These are phyloP conservation scores for Falco cherrug DNA, from an alignment of 2,797 vertebrate species.

Conservation along the genomic window DNA sequence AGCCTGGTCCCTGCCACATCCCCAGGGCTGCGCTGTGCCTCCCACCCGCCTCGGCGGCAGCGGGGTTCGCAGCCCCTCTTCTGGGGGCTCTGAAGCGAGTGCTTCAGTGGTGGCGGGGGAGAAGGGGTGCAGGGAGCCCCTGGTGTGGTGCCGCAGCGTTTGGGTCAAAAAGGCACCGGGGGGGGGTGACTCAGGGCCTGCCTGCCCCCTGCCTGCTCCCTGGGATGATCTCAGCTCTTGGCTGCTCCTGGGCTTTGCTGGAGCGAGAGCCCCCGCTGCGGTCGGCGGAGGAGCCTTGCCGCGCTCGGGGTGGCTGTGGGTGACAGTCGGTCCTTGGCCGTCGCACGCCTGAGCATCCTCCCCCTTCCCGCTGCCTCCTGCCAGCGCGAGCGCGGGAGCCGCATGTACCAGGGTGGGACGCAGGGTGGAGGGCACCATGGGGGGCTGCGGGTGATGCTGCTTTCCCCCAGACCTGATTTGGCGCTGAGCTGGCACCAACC, in stretches of 20 bases:
- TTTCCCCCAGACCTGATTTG: neutral
- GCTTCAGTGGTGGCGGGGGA: neutral
- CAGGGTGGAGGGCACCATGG: neutral
- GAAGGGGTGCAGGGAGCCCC: fast-evolving
- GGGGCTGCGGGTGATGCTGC: neutral
- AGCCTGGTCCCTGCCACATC: fast-evolving
- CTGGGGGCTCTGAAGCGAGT: neutral
- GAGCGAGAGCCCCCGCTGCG: neutral
- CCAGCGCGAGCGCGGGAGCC: neutral
- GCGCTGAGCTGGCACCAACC: neutral
- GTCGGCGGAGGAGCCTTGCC: fast-evolving
- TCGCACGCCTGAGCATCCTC: neutral
- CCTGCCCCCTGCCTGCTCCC: neutral
- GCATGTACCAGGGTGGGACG: fast-evolving
- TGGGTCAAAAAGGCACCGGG: fast-evolving
- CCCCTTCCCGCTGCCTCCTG: neutral
- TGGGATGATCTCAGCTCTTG: neutral
- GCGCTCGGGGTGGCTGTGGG: fast-evolving
- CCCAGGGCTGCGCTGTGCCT: neutral
- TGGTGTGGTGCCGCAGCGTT: fast-evolving
- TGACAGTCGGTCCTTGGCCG: neutral
- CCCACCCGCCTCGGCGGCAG: fast-evolving
- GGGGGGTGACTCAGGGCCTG: neutral
- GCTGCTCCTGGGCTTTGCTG: neutral
- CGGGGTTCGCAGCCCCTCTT: neutral